A percentile compares a stretch with the other conserved stretches of the same genome.
Conservation (phyloP, 92 coral and sea anemone genomes). For the Bergia puertoricense region DNA sequence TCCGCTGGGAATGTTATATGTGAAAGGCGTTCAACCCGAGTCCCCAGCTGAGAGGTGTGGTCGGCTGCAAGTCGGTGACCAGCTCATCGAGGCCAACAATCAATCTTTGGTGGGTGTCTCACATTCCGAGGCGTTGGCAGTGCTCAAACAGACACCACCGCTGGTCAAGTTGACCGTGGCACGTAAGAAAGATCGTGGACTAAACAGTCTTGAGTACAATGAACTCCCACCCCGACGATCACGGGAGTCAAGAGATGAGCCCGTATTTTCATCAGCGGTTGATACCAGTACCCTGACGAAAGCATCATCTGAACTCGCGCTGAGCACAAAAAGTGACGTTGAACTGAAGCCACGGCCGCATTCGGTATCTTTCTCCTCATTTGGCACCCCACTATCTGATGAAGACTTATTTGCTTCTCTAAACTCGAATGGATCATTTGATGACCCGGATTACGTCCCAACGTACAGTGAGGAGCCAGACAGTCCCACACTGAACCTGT, state of each 20-base stretch:
- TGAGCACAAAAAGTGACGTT: slow-evolving; percentile 63
- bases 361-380: slow-evolving; percentile 74
- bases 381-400: slow-evolving; percentile 66
- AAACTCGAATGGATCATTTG: slow-evolving; percentile 57
- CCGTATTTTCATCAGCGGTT: slow-evolving; percentile 69
- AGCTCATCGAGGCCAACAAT: slow-evolving; percentile 88
- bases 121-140: slow-evolving; percentile 84
- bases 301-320: slow-evolving; percentile 65
- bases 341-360: slow-evolving; percentile 65
- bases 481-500: slow-evolving; percentile 77
- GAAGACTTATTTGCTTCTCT: slow-evolving; percentile 47
- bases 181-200: slow-evolving; percentile 71
- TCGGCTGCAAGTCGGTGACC: slow-evolving; percentile 88
- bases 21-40: slow-evolving; percentile 85
- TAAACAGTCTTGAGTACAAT: neutral
- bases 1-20: slow-evolving; percentile 92
- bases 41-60: slow-evolving; percentile 92
- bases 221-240: slow-evolving; percentile 13
- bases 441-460: slow-evolving; percentile 61
- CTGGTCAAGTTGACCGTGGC: slow-evolving; percentile 94
- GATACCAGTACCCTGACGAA: slow-evolving; percentile 79
- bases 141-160: slow-evolving; percentile 92
- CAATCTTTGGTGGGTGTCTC: slow-evolving; percentile 88
- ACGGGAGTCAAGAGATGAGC: slow-evolving; percentile 49
- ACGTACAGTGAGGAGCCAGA: slow-evolving; percentile 59